Evolutionary conservation across 1,140 invertebrate genomes (phyloP).

Genomic region (Thrips palmi): DNA sequence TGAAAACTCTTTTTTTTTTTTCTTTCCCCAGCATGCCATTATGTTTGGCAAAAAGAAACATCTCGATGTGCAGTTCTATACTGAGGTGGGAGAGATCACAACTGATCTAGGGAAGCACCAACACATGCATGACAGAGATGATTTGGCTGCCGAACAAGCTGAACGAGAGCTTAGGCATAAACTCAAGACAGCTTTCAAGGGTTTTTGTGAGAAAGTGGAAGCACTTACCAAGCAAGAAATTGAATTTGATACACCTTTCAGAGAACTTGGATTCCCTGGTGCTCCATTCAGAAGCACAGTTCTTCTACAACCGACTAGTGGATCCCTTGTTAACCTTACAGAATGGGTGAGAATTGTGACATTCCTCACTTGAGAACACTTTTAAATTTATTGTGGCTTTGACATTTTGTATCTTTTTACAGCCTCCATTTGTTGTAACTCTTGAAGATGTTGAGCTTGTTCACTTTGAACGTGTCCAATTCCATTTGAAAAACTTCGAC

Average conservation of each 20-base stretch:
- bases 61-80: constrained; percentile 97
- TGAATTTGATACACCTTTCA: constrained; percentile 97
- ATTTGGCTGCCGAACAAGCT: constrained; percentile 94
- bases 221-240: constrained; percentile 90
- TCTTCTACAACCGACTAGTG: constrained; percentile 88
- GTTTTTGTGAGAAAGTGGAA: constrained; percentile 96
- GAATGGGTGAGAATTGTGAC: constrained; percentile 58
- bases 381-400: background rate
- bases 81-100: constrained; percentile 98
- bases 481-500: constrained; percentile 98
- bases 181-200: constrained; percentile 93
- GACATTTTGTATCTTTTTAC: constrained; percentile 18
- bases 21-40: constrained; percentile 63
- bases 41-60: constrained; percentile 99
- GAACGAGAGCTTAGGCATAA: constrained; percentile 93
- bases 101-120: constrained; percentile 99
- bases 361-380: constrained; percentile 3
- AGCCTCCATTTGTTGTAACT: constrained; percentile 95
- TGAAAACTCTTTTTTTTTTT: constrained; percentile 8
- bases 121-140: constrained; percentile 98
- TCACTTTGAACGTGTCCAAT: constrained; percentile 97
- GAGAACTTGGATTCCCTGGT: constrained; percentile 93
- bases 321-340: constrained; percentile 89
- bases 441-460: constrained; percentile 95
- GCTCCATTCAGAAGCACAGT: constrained; percentile 95